Conservation (phyloP, 2,888 invertebrate species). For the Cheilosia scutellata region DNA sequence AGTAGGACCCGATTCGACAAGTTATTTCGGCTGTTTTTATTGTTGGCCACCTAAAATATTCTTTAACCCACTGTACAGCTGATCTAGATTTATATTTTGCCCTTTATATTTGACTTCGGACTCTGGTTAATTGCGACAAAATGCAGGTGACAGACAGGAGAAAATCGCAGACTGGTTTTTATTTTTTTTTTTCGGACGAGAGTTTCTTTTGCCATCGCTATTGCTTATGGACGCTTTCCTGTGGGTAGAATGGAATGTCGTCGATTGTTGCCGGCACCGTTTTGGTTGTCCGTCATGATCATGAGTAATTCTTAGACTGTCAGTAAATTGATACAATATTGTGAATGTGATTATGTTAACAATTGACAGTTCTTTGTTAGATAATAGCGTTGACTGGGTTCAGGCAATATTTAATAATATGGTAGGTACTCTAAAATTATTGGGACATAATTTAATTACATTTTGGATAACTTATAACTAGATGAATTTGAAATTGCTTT, state of each 20-base stretch:
- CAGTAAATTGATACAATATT: constrained; percentile 17
- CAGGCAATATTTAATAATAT: too few species aligned
- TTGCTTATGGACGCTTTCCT: constrained; percentile 16
- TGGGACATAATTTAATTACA: too few species aligned
- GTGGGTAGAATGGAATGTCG: constrained; percentile 57
- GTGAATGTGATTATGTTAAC: constrained; percentile 6
- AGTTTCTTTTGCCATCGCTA: neutral
- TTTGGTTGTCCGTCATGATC: constrained; percentile 36
- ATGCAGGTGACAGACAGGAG: constrained; percentile 60
- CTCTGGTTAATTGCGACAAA: constrained; percentile 55
- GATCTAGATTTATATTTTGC: neutral
- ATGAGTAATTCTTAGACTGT: constrained; percentile 8
- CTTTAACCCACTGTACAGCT: neutral
- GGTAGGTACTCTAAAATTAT: too few species aligned
- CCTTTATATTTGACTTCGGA: constrained; percentile 26
- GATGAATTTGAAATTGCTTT: too few species aligned
- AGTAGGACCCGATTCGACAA: neutral
- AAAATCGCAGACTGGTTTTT: constrained; percentile 40
- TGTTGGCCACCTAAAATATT: neutral
- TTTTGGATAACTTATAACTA: too few species aligned
- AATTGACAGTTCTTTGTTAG: neutral
- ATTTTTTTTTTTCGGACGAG: neutral
- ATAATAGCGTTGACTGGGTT: neutral
- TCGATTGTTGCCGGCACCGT: constrained; percentile 19
- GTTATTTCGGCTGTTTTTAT: too few species aligned